phyloP scores from a whole-genome alignment of 1,140 invertebrate genomes.

The Calycopis cecrops region DNA sequence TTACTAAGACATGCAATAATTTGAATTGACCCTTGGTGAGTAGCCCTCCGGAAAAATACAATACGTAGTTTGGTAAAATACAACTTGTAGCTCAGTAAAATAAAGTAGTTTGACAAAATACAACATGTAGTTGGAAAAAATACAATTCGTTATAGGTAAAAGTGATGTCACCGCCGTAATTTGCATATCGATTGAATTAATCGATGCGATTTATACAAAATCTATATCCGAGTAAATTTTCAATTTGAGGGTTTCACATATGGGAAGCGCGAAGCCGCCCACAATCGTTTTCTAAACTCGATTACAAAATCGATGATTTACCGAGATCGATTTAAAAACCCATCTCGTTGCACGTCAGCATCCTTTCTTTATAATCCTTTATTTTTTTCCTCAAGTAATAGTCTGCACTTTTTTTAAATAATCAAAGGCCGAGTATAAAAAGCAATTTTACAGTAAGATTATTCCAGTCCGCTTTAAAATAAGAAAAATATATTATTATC shows the following conservation, averaged over 20 bases:
- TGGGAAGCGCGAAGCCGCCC: constrained; percentile 57
- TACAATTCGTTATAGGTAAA: background rate
- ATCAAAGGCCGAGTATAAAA: too few relatives aligned
- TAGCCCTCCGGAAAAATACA: constrained; percentile 49
- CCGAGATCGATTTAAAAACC: constrained; percentile 64
- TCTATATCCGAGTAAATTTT: constrained; percentile 6
- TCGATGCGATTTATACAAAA: constrained; percentile 9
- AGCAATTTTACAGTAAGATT: too few relatives aligned
- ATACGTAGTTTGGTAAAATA: background rate
- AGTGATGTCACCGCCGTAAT: background rate
- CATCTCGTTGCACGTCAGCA: constrained; percentile 46
- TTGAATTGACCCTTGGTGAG: constrained; percentile 51
- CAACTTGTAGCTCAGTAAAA: background rate
- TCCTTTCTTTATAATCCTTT: constrained; percentile 29
- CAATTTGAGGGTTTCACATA: constrained; percentile 59
- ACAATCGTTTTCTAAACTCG: constrained; percentile 67
- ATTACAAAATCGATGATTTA: constrained; percentile 70
- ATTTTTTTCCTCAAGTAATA: constrained; percentile 3
- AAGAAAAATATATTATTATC: too few relatives aligned
- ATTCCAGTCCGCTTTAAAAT: too few relatives aligned
- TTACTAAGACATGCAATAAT: constrained; percentile 37
- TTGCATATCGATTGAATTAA: background rate
- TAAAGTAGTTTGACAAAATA: constrained; percentile 23
- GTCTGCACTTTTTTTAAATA: background rate
- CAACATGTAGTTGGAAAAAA: background rate